Evolutionary conservation across 1,140 invertebrate species (phyloP).

Genomic region (Dendroctonus valens): DNA sequence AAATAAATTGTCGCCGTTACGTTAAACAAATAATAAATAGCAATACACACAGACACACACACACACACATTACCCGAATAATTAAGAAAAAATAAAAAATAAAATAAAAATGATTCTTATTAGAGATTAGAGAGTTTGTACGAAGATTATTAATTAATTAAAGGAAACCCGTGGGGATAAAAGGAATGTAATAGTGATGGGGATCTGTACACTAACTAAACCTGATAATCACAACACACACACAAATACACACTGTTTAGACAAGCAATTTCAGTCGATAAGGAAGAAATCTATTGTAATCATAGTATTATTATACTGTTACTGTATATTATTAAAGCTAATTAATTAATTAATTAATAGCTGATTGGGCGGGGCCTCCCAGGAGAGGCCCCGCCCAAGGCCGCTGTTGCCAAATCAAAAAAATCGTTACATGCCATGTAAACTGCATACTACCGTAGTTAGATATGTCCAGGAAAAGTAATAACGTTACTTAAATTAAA

Average conservation of each 20-base stretch:
- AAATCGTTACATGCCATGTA: slow-evolving; percentile 48
- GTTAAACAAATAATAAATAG: no score
- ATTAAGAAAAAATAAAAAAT: no score
- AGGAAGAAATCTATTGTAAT: slow-evolving; percentile 44
- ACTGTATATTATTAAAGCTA: slow-evolving; percentile 32
- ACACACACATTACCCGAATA: no score
- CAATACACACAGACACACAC: no score
- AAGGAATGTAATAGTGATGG: slow-evolving; percentile 43
- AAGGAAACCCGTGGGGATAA: slow-evolving; percentile 33
- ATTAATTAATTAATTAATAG: slow-evolving; percentile 27
- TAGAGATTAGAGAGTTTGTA: slow-evolving; percentile 34
- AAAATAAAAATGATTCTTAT: slow-evolving; percentile 32
- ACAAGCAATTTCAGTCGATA: slow-evolving; percentile 31
- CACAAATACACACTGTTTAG: slow-evolving; percentile 42
- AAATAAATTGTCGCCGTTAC: slow-evolving; percentile 51
- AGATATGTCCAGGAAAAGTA: slow-evolving; percentile 46
- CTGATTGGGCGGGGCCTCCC: slow-evolving; percentile 20
- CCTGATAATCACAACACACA: slow-evolving; percentile 43
- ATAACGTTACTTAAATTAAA: slow-evolving; percentile 41
- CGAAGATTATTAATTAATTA: slow-evolving; percentile 27
- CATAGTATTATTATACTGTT: slow-evolving; percentile 41
- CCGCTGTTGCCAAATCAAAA: slow-evolving; percentile 32
- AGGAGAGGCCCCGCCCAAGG: slow-evolving; percentile 7
- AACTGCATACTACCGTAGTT: slow-evolving; percentile 47
- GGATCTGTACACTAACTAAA: slow-evolving; percentile 42